phyloP scores from a whole-genome alignment of 2,113 vertebrate genomes.

The Corythoichthys haematopterus region DNA sequence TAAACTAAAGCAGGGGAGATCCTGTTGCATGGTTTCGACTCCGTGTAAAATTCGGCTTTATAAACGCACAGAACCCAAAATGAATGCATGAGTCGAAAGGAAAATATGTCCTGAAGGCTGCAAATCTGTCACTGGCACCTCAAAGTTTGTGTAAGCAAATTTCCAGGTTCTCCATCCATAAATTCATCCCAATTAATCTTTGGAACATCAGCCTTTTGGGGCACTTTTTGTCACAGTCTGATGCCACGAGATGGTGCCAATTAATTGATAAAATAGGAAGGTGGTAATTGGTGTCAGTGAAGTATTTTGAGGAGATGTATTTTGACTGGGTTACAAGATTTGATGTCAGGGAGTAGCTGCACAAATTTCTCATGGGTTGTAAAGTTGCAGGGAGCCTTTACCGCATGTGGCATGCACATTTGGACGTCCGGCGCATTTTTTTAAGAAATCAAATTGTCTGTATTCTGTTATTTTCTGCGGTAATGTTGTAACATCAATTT shows the following conservation, averaged over 20 bases:
- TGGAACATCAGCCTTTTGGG: background rate
- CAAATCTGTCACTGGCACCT: conserved; percentile 29
- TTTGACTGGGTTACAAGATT: background rate
- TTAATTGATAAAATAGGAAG: background rate
- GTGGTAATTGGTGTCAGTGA: background rate
- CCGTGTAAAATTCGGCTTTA: background rate
- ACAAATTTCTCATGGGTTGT: background rate
- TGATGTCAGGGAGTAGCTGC: background rate
- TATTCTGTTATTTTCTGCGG: no score
- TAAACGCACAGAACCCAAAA: background rate
- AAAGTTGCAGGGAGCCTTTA: background rate
- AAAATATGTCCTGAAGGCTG: background rate
- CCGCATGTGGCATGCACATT: background rate
- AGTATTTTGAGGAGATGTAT: background rate
- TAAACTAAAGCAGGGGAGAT: conserved; percentile 5
- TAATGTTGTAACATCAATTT: background rate
- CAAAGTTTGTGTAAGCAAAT: conserved; percentile 19
- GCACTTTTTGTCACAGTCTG: background rate
- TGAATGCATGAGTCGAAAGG: background rate
- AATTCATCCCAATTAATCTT: background rate
- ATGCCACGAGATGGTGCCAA: background rate
- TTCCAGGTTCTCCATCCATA: background rate
- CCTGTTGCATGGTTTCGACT: background rate
- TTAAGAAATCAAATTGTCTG: no score
- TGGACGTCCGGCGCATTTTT: no score